A percentile compares a stretch with the other conserved stretches of the same genome.
These are phyloP conservation scores for Clinocottus analis DNA, from an alignment of 2,113 vertebrate species.

Conservation along the genomic window DNA sequence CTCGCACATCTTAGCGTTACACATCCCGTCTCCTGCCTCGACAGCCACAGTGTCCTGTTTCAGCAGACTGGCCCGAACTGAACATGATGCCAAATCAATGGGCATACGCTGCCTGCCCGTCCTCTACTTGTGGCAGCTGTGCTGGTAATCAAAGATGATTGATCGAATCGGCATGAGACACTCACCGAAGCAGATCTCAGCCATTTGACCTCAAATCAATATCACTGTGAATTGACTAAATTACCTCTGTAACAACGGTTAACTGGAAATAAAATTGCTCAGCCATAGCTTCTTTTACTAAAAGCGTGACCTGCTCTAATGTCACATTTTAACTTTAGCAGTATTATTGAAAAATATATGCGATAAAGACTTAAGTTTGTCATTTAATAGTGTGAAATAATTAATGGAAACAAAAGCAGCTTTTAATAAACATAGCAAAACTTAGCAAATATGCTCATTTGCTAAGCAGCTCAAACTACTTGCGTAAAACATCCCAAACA, in stretches of 20 bases:
- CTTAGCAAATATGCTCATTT: no score
- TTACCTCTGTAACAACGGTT: neutral
- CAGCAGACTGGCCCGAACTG: constrained; percentile 31
- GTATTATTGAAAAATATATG: neutral
- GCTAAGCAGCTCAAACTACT: neutral
- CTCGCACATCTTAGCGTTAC: constrained; percentile 20
- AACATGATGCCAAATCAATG: constrained; percentile 67
- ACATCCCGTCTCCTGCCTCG: constrained; percentile 22
- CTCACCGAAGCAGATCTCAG: constrained; percentile 12
- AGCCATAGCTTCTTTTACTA: neutral
- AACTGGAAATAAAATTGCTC: neutral
- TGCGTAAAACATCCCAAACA: neutral
- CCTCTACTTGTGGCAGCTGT: constrained; percentile 18
- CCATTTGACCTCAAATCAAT: constrained; percentile 28
- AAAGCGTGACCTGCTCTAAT: neutral
- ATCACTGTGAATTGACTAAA: neutral
- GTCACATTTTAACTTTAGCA: neutral
- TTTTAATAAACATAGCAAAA: neutral
- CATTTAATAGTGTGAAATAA: neutral
- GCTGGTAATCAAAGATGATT: constrained; percentile 35
- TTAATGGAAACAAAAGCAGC: neutral
- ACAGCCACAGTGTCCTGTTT: constrained; percentile 54
- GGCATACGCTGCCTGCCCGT: constrained; percentile 4
- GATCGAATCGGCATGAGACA: constrained; percentile 6
- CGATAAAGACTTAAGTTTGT: neutral